Evolutionary conservation across 2,113 vertebrate species (phyloP).

Genomic region (Pelodiscus sinensis): DNA sequence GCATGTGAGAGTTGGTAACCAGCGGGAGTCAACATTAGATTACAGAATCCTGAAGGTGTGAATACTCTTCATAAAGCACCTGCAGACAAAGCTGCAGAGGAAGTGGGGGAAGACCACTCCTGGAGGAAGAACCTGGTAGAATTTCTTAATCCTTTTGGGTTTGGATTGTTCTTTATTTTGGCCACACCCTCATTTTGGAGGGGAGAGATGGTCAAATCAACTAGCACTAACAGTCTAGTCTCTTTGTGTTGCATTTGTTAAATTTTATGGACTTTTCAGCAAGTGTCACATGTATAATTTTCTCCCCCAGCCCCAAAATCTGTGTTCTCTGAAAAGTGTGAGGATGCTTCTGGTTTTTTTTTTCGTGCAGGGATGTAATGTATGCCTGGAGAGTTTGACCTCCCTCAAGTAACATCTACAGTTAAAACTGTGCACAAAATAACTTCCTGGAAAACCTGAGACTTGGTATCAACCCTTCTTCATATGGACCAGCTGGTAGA

Average conservation of each 20-base stretch:
- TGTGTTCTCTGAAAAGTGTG: neutral
- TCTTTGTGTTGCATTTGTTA: neutral
- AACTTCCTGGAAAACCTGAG: neutral
- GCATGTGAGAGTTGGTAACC: neutral
- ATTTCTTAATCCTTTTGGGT: neutral
- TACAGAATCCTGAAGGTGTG: neutral
- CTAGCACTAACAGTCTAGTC: neutral
- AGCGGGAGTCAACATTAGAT: neutral
- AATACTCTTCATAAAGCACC: neutral
- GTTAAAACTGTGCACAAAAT: neutral
- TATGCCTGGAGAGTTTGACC: neutral
- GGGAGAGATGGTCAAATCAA: neutral
- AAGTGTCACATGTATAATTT: neutral
- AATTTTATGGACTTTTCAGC: neutral
- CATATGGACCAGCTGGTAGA: neutral
- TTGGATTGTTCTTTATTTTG: neutral
- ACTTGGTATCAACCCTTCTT: neutral
- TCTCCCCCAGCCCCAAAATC: neutral
- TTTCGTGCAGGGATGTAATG: neutral
- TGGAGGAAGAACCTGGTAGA: neutral
- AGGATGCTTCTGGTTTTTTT: neutral
- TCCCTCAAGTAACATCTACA: neutral
- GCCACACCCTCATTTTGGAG: neutral
- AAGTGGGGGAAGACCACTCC: fast-evolving
- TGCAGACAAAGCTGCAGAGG: neutral